Conservation (phyloP, 2,797 vertebrate genomes). For the Lates japonicus region DNA sequence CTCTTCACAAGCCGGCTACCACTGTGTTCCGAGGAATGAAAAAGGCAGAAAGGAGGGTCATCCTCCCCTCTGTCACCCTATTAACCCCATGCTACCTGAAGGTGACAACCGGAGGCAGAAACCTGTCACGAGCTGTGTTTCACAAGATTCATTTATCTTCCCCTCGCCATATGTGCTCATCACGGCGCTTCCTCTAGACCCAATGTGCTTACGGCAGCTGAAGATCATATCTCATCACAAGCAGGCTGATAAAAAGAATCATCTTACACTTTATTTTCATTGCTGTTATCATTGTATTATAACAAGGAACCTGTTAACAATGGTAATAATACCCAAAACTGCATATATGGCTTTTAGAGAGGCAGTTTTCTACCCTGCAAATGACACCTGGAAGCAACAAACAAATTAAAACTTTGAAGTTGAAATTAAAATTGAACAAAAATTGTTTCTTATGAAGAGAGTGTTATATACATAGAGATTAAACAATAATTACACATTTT, state of each 20-base stretch:
- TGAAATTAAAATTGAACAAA: neutral
- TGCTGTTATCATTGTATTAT: neutral
- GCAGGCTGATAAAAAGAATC: constrained; percentile 45
- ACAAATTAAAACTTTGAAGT: neutral
- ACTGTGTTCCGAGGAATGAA: constrained; percentile 40
- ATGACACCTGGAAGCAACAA: neutral
- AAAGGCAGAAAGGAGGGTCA: constrained; percentile 47
- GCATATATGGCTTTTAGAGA: neutral
- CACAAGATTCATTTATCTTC: constrained; percentile 71
- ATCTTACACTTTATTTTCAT: constrained; percentile 31
- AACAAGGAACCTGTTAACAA: constrained; percentile 1
- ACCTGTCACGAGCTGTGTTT: constrained; percentile 63
- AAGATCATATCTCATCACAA: constrained; percentile 59
- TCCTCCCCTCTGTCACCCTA: constrained; percentile 61
- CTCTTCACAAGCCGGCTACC: constrained; percentile 39
- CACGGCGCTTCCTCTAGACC: constrained; percentile 52
- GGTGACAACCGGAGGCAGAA: constrained; percentile 68
- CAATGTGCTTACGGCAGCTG: constrained; percentile 37
- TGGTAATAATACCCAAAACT: neutral
- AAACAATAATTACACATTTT: neutral
- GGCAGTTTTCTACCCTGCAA: neutral
- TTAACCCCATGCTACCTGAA: constrained; percentile 72
- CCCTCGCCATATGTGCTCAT: constrained; percentile 67
- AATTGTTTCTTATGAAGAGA: neutral
- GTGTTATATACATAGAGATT: too few relatives aligned